phyloP scores from a whole-genome alignment of 2,797 vertebrate species.

The Lacerta bilineata region DNA sequence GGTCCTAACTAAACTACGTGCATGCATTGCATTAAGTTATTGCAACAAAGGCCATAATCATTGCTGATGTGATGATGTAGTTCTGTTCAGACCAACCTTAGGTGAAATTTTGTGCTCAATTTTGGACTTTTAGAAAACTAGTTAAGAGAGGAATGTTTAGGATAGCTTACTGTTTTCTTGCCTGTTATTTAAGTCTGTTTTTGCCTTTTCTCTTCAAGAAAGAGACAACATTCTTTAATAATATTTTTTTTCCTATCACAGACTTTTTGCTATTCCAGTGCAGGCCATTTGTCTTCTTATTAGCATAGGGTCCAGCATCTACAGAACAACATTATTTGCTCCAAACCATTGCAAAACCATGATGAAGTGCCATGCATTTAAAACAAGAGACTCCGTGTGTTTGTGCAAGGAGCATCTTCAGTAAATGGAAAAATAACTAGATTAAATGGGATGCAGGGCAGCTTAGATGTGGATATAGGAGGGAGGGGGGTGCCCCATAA shows the following conservation, averaged over 20 bases:
- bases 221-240: not conserved
- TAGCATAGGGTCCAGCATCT: not conserved
- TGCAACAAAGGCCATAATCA: not conserved
- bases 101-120: no score
- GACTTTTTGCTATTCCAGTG: not conserved
- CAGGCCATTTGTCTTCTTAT: not conserved
- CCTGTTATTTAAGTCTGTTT: no score
- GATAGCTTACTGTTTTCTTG: no score
- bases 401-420: not conserved
- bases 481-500: slow-evolving; percentile 29
- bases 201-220: no score
- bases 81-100: not conserved
- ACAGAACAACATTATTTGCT: not conserved
- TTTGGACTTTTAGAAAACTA: no score
- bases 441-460: not conserved
- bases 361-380: not conserved
- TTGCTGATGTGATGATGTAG: not conserved
- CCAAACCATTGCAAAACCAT: slow-evolving; percentile 23
- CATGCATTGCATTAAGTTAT: not conserved
- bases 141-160: no score
- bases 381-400: not conserved
- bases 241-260: no score
- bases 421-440: not conserved
- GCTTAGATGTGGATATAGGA: slow-evolving; percentile 44
- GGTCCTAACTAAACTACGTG: not conserved